These are phyloP conservation scores for Bryconaethiops microstoma DNA, from an alignment of 2,797 vertebrate genomes.

Conservation along the genomic window DNA sequence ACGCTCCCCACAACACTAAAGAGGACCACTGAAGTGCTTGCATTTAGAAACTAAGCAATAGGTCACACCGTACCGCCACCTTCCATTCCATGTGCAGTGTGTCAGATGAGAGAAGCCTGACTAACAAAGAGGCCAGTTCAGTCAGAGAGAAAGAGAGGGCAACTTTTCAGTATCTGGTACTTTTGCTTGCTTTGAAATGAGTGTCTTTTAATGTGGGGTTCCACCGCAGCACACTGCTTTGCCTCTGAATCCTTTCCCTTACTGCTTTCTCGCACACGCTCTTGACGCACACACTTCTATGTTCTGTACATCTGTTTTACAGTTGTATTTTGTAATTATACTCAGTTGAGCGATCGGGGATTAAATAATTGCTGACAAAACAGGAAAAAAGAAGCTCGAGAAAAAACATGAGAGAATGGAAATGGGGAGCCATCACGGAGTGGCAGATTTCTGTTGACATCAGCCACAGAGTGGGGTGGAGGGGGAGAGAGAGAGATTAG, in stretches of 20 bases:
- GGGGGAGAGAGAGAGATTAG: conserved; percentile 44
- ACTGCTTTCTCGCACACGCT: conserved; percentile 14
- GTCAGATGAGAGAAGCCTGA: conserved; percentile 17
- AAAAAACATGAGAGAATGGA: conserved; percentile 43
- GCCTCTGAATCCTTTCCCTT: not conserved
- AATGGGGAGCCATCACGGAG: conserved; percentile 33
- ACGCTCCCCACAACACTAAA: conserved; percentile 28
- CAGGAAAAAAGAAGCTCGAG: conserved; percentile 27
- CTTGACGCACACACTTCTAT: conserved; percentile 52
- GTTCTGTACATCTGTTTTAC: conserved; percentile 84
- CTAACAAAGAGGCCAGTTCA: conserved; percentile 12
- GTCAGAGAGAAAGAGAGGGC: not conserved
- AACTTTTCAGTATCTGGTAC: no score
- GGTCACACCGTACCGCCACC: conserved; percentile 17
- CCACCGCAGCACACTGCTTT: not conserved
- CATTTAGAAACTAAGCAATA: conserved; percentile 19
- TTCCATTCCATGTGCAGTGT: not conserved
- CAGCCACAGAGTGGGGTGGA: conserved; percentile 41
- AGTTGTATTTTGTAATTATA: conserved; percentile 85
- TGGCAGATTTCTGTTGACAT: conserved; percentile 51
- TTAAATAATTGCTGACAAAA: conserved; percentile 81
- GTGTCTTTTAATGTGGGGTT: not conserved
- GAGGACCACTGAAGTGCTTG: conserved; percentile 8
- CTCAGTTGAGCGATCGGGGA: conserved; percentile 76
- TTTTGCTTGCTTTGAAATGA: conserved; percentile 14